These are phyloP conservation scores for Drosophila gunungcola DNA, from an alignment of 1,140 invertebrate genomes.

Conservation along the genomic window DNA sequence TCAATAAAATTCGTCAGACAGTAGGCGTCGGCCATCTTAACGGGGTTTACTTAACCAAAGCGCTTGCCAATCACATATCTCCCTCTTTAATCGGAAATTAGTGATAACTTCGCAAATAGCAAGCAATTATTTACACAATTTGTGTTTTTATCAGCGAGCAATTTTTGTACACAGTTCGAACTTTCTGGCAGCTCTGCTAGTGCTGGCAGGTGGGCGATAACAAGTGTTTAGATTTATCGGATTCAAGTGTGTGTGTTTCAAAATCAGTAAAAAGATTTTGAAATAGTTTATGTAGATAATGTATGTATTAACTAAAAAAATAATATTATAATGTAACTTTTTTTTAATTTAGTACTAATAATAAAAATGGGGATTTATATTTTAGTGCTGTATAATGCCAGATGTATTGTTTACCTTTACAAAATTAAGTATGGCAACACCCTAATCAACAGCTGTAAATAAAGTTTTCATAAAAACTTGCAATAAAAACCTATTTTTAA, in stretches of 20 bases:
- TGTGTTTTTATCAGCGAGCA: constrained; percentile 8
- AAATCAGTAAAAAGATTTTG: too few relatives aligned
- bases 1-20: constrained; percentile 82
- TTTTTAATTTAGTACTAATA: too few relatives aligned
- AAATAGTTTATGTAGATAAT: too few relatives aligned
- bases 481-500: neutral
- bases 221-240: neutral
- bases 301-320: too few relatives aligned
- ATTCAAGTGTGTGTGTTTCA: neutral
- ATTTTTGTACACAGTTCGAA: constrained; percentile 3
- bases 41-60: neutral
- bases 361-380: too few relatives aligned
- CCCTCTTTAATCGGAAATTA: neutral
- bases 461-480: neutral
- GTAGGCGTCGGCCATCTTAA: constrained; percentile 72
- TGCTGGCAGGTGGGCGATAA: constrained; percentile 5
- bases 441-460: constrained; percentile 5
- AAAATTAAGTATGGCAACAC: neutral
- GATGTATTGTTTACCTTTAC: neutral
- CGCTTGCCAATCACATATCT: constrained; percentile 21
- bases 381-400: neutral
- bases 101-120: neutral
- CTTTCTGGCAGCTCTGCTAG: constrained; percentile 8
- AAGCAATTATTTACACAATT: constrained; percentile 20
- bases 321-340: too few relatives aligned